Evolutionary conservation across 1,140 invertebrate species (phyloP), one percentile per base, ranked within the genome.

Genomic region (Sinella curviseta): DNA sequence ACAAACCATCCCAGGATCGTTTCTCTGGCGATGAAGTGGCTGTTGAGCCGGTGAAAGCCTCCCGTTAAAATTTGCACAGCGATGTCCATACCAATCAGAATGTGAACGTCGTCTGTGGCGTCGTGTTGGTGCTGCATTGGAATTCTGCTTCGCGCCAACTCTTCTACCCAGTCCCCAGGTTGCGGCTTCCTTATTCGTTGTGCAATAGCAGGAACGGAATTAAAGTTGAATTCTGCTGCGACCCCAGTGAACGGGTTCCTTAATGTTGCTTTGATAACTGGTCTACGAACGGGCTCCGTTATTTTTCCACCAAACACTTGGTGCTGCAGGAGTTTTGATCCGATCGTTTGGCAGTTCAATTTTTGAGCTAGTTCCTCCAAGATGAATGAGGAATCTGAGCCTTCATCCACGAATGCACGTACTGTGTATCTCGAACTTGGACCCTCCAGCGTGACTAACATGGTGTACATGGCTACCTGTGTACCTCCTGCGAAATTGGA

Each of bases 1-100:
- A 86, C 0, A 0, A 83, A 82, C 84, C 84, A 86, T n/a, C 85
- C 84, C 0, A 86, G 73, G 14, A 14, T 35, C 12, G 84, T 85
- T 67, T 86, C 83, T 0, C 84, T 80, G 0, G 84, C 85, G 0
- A 76, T 78, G 4, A 80, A 39, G 2, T 84, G 79, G 80, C 55
- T 8, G 3, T 26, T n/a, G 16, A 54, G 3, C 14, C 26, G 3
- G 1, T n/a, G 12, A 39, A 39, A 31, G 8, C 31, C 28, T 48
- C 74, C 74, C 2, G 35, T 36, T 8, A 4, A 75, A n/a, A 75
- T 8, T 24, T 48, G 17, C 3, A n/a, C 2, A 1, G 36, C 33
- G 2, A 75, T 30, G 35, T 75, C 74, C 2, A 12, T 54, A 8
- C 74, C 74, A 48, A 75, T 75, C 3, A 75, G 74, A 3, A 75